These are phyloP conservation scores for Marcusenius ussheri DNA, from an alignment of 2,113 vertebrate species.

Conservation along the genomic window DNA sequence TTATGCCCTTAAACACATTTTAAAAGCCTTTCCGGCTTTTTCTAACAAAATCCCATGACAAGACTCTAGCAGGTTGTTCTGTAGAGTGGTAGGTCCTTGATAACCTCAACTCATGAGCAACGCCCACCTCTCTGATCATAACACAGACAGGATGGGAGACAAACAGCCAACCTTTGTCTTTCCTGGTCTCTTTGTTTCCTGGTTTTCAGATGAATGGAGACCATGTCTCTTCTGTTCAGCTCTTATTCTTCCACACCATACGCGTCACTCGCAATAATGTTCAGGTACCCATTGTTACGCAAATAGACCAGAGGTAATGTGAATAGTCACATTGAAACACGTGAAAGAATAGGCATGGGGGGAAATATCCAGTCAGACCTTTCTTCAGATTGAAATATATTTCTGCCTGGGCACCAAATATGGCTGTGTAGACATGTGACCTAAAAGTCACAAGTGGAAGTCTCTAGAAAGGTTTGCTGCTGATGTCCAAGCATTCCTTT, in stretches of 20 bases:
- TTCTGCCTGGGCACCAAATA: background rate
- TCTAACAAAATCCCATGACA: background rate
- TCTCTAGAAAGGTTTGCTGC: background rate
- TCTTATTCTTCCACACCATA: background rate
- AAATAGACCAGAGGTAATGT: background rate
- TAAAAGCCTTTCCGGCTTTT: slow-evolving; percentile 1
- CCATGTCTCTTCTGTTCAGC: background rate
- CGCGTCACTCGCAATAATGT: background rate
- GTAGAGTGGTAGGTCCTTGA: background rate
- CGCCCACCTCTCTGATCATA: background rate
- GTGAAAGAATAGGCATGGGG: background rate
- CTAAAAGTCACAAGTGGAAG: background rate
- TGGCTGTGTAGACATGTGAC: background rate
- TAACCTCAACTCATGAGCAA: background rate
- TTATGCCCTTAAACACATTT: background rate
- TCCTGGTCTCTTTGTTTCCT: background rate
- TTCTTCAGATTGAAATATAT: background rate
- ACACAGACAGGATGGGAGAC: background rate
- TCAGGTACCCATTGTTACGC: background rate
- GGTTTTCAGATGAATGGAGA: background rate
- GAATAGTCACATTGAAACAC: background rate
- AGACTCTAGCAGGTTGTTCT: background rate
- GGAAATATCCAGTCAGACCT: background rate
- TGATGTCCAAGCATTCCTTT: background rate
- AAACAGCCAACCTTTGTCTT: background rate